Base-by-base conservation (phyloP, 1,140 invertebrate genomes). In the Tetragnatha versicolor region DNA sequence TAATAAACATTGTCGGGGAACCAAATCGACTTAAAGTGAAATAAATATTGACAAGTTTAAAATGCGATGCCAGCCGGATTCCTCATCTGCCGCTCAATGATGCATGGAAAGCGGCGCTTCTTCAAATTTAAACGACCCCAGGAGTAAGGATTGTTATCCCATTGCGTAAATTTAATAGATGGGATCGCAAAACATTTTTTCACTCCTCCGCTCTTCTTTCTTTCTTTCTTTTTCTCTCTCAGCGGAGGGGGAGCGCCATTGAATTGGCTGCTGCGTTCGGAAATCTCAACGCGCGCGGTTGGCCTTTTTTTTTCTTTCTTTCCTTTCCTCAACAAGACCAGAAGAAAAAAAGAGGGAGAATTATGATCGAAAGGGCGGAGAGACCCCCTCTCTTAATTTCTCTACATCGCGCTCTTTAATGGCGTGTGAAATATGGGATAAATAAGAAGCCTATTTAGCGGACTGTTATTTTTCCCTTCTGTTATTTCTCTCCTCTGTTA, bases 41-140 rank as follows among this genome's bases (percentile, higher is more conserved):
- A 77, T 77, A 77, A 77, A 77, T 77, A 77, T 77, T 77, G 73
- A 77, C 73, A 77, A 77, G 73, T 65, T 77, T 76, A 65, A 77
- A 77, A 77, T 77, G 73, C 49, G 61, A 66, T 63, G 55, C 35
- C 47, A 39, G 17, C n/a, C 22, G 42, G 39, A 76, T 49, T 76
- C 47, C 55, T 77, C 73, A 77, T 77, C 73, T 63, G 61, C 4
- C 33, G 61, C 42, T 77, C 73, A 77, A 77, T 77, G 73, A 77
- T 53, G 73, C 73, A 77, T 77, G 49, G 55, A 55, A 77, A 66
- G 73, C 73, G 63, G 65, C 61, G 33, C 73, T 65, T 77, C 73
- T 55, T 77, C 73, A 77, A 77, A 77, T 77, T 66, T 77, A 66
- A 77, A 77, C 73, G 73, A 66, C 73, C 61, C 73, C 49, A 49